phyloP scores from a whole-genome alignment of 2,797 vertebrate species.

The Alca torda region DNA sequence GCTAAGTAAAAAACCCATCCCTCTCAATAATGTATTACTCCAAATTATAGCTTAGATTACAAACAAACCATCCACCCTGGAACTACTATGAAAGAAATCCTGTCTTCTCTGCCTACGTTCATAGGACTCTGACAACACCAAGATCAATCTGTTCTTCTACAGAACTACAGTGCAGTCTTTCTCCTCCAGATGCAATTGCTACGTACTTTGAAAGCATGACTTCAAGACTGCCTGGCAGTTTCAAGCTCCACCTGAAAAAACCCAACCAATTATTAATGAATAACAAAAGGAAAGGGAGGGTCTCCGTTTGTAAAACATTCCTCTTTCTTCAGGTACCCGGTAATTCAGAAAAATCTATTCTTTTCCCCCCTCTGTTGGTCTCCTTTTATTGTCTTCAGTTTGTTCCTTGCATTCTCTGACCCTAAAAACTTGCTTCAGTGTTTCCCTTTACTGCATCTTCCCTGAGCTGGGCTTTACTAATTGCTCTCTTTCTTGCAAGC shows the following conservation, averaged over 20 bases:
- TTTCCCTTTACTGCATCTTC: not conserved
- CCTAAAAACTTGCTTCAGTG: not conserved
- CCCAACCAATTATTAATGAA: not conserved
- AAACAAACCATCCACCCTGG: not conserved
- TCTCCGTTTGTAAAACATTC: not conserved
- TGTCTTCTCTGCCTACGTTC: not conserved
- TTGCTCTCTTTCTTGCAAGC: not conserved
- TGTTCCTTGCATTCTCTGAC: not conserved
- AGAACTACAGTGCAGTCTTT: not conserved
- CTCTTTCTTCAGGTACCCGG: not conserved
- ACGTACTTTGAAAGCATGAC: not conserved
- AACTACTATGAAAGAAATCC: not conserved
- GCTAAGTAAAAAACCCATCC: not conserved
- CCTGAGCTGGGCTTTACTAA: not conserved
- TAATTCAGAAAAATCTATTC: not conserved
- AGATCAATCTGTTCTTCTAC: not conserved
- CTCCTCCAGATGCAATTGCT: not conserved
- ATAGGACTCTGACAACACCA: not conserved
- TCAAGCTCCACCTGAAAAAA: not conserved
- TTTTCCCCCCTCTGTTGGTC: not conserved
- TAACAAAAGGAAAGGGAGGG: not conserved
- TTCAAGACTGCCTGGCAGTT: not conserved
- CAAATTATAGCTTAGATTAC: not conserved
- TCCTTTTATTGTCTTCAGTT: not conserved
- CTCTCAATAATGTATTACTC: not conserved